Percentiles rank a stretch among this genome's conserved stretches.
Conservation (phyloP, 2,888 invertebrate genomes). For the Synanthedon vespiformis region DNA sequence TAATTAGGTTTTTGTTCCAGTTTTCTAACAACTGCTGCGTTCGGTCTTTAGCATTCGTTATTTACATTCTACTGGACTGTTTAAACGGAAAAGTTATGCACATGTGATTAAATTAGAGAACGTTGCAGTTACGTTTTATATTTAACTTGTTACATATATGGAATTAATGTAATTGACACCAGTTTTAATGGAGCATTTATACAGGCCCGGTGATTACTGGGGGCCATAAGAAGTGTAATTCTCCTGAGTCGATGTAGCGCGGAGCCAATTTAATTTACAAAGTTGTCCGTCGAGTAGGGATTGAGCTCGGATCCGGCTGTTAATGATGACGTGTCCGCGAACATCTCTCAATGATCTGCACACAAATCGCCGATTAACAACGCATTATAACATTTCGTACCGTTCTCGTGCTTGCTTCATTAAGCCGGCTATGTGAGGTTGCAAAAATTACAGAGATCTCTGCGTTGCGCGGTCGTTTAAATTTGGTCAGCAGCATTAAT, state of each 20-base stretch:
- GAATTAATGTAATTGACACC: conserved; percentile 61
- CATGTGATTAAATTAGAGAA: conserved; percentile 52
- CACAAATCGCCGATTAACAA: conserved; percentile 3
- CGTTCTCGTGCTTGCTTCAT: no score
- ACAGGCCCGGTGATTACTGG: conserved; percentile 46
- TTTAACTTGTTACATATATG: conserved; percentile 48
- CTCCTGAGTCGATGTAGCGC: conserved; percentile 39
- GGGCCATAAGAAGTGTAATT: conserved; percentile 52
- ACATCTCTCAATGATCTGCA: conserved; percentile 34
- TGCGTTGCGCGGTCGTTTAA: no score
- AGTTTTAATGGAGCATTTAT: conserved; percentile 60
- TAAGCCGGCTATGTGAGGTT: no score
- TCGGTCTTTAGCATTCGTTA: conserved; percentile 26
- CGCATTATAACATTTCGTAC: no score
- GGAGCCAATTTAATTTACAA: conserved; percentile 63
- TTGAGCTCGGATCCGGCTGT: conserved; percentile 32
- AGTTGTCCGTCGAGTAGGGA: conserved; percentile 55
- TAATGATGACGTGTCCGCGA: conserved; percentile 39
- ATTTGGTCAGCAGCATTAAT: no score
- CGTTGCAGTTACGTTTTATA: conserved; percentile 37
- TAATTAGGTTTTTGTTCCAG: conserved; percentile 20
- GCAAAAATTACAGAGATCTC: no score
- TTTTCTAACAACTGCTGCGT: conserved; percentile 23
- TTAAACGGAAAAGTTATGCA: conserved; percentile 44
- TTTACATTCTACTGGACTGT: conserved; percentile 41